phyloP scores from a whole-genome alignment of 2,113 vertebrate genomes.

The Butorides virescens region DNA sequence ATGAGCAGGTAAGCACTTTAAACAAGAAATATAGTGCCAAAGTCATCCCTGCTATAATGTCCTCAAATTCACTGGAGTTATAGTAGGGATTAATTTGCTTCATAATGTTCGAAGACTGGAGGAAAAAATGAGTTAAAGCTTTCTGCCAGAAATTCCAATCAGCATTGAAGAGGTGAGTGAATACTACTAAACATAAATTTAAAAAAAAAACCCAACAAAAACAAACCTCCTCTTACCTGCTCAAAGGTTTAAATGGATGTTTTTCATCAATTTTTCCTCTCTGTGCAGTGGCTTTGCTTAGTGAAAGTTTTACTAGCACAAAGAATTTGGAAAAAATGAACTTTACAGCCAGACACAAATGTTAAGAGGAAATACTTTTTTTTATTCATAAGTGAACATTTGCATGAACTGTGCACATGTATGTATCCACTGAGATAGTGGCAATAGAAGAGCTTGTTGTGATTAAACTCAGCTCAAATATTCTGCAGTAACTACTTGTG shows the following conservation, averaged over 20 bases:
- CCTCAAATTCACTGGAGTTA: neutral
- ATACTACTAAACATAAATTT: neutral
- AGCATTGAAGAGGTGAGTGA: neutral
- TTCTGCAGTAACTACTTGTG: neutral
- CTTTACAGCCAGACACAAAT: neutral
- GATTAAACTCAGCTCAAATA: neutral
- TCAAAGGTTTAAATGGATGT: neutral
- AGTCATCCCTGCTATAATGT: neutral
- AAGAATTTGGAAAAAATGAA: neutral
- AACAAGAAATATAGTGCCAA: neutral
- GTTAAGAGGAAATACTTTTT: neutral
- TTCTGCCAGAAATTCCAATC: constrained; percentile 14
- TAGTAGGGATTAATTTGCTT: neutral
- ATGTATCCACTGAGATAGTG: neutral
- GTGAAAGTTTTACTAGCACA: neutral
- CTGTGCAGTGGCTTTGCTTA: neutral
- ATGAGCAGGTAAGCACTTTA: neutral
- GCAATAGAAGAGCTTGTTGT: neutral
- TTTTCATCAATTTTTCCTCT: neutral
- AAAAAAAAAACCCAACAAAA: neutral
- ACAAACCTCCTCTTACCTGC: neutral
- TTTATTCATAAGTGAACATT: neutral
- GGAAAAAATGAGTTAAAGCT: neutral
- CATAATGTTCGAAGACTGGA: neutral
- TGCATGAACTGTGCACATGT: neutral